Base-by-base conservation (phyloP, 2,797 vertebrate species). In the Arrhamphus sclerolepis region DNA sequence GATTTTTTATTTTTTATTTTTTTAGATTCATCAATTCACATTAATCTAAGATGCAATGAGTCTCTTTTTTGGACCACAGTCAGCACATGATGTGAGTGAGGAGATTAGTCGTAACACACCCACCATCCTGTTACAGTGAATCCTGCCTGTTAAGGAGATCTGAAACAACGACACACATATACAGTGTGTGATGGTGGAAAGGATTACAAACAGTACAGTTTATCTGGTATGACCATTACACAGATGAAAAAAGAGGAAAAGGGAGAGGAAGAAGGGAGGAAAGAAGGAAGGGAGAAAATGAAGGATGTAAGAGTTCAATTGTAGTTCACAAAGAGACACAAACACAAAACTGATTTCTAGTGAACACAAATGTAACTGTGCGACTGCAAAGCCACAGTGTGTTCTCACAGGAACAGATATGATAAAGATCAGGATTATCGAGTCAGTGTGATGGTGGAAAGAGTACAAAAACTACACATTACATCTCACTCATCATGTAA, bases 131-230 rank as follows among this genome's bases (percentile, higher is more conserved):
- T 89, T 89, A 89, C 82, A 90, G 72, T 88, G 86, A 77, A 90
- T 90, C 90, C 89, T 90, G 80, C 88, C 90, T 86, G 83, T 89
- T 82, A 92, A 81, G 83, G 87, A 89, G 79, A 91, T 91, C 89
- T 92, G 89, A 85, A 92, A 91, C 88, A 89, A 83, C 10, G 70
- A 84, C 80, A 88, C 80, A 86, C 84, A 85, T 66, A 76, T 50
- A 82, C 48, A 78, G 63, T 70, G 72, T 66, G 68, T 75, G 80
- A 81, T 75, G 77, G 77, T 22, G 80, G 74, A 80, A 75, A 70
- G 54, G 64, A 66, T 75, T 52, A 75, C 72, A 84, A 70, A 82
- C 46, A 67, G 60, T 57, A 77, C 22, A 72, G 34, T 70, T 66
- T 52, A 70, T 74, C 67, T 60, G 66, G 76, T 65, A 70, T 59